Evolutionary conservation across 2,113 vertebrate genomes (phyloP).

Genomic region (Gadus macrocephalus): DNA sequence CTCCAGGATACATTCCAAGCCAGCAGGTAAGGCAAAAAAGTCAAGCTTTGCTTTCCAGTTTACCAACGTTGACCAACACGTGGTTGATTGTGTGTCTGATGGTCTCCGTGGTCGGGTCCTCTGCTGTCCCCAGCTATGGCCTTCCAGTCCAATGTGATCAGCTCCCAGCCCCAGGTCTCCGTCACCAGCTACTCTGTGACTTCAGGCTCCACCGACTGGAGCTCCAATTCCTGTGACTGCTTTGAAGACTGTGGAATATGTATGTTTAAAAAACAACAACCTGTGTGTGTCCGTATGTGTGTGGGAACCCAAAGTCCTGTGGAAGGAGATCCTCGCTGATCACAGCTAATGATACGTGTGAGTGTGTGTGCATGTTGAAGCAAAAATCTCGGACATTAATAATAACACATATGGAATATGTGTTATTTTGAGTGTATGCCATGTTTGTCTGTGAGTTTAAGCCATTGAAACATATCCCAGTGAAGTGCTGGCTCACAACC

Average conservation of each 20-base stretch:
- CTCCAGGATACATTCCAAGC: conserved; percentile 3
- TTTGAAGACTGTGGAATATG: conserved; percentile 75
- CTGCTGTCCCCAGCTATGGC: conserved; percentile 54
- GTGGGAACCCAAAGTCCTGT: no score
- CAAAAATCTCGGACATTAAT: no score
- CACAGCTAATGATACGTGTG: no score
- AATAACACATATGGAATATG: no score
- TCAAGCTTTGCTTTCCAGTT: background rate
- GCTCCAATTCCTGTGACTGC: conserved; percentile 68
- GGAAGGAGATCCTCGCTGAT: no score
- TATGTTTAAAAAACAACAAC: conserved; percentile 30
- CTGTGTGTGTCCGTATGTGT: no score
- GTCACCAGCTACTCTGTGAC: conserved; percentile 58
- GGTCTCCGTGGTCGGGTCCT: background rate
- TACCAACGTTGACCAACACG: background rate
- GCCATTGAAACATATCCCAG: no score
- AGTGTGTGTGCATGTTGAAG: no score
- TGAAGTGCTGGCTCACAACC: no score
- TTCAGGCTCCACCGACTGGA: conserved; percentile 57
- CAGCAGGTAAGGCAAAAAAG: conserved; percentile 18
- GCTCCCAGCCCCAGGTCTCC: conserved; percentile 61
- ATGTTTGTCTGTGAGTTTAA: background rate
- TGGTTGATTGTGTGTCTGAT: no score
- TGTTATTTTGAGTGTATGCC: background rate
- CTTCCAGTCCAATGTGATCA: conserved; percentile 65